A percentile compares a stretch with the other conserved stretches of the same genome.
These are phyloP conservation scores for Dendropsophus ebraccatus DNA, from an alignment of 2,113 vertebrate species.

Conservation along the genomic window DNA sequence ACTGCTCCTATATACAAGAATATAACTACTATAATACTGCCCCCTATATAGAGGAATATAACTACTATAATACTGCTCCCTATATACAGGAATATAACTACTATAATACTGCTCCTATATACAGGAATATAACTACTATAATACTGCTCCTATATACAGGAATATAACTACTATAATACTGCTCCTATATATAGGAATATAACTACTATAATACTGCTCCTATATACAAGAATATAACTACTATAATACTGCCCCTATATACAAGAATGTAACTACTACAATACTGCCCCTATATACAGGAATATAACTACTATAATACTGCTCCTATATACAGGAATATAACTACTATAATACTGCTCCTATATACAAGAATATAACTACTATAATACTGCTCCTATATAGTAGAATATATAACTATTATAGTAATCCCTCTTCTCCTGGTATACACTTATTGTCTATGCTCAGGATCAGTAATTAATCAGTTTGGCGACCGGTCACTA, in stretches of 20 bases:
- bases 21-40: too few relatives aligned
- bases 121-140: neutral
- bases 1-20: too few relatives aligned
- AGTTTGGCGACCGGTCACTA: neutral
- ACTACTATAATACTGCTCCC: neutral
- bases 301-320: slow-evolving; percentile 15
- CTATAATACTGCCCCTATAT: slow-evolving; percentile 6
- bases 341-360: slow-evolving; percentile 13
- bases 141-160: too few relatives aligned
- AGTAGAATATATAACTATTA: neutral
- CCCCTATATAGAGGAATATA: too few relatives aligned
- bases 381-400: neutral
- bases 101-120: neutral
- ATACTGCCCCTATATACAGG: neutral
- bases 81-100: neutral
- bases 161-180: too few relatives aligned
- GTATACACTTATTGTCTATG: too few relatives aligned
- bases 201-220: slow-evolving; percentile 3
- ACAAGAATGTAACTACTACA: slow-evolving; percentile 4
- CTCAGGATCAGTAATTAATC: neutral
- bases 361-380: slow-evolving; percentile 4
- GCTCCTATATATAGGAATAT: neutral
- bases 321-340: neutral
- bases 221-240: slow-evolving; percentile 15
- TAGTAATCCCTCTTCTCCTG: neutral